Evolutionary conservation across 2,113 vertebrate species (phyloP).

Genomic region (crab-eating macaque (Macaca fascicularis)): DNA sequence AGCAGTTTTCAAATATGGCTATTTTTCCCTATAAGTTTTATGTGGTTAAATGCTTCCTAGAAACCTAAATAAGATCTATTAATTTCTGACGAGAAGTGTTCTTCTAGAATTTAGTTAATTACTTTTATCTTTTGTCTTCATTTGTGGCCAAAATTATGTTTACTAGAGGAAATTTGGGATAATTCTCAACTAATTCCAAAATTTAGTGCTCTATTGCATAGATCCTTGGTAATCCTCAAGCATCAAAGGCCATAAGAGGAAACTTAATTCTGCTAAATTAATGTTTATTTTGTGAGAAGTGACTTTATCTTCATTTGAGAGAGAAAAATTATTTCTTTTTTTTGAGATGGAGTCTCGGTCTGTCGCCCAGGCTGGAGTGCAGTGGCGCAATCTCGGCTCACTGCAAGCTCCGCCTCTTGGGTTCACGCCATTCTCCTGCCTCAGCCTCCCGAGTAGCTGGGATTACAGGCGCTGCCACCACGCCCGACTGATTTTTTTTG

Average conservation of each 20-base stretch:
- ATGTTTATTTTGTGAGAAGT: slow-evolving; percentile 47
- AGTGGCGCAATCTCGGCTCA: no score
- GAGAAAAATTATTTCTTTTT: slow-evolving; percentile 27
- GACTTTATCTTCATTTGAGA: slow-evolving; percentile 38
- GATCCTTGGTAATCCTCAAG: not conserved
- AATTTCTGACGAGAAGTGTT: slow-evolving; percentile 17
- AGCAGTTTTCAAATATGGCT: slow-evolving; percentile 86
- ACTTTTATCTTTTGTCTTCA: slow-evolving; percentile 24
- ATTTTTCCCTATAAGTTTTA: slow-evolving; percentile 70
- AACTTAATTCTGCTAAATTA: slow-evolving; percentile 47
- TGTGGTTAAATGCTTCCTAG: slow-evolving; percentile 29
- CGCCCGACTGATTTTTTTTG: no score
- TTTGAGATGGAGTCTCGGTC: no score
- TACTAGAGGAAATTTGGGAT: slow-evolving; percentile 44
- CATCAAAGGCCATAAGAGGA: not conserved
- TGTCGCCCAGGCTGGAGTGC: no score
- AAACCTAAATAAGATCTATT: not conserved
- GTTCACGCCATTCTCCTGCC: no score
- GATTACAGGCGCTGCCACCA: no score
- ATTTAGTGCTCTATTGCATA: not conserved
- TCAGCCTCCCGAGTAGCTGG: no score
- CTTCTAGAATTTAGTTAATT: slow-evolving; percentile 23
- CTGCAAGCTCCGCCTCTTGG: no score
- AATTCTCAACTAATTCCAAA: slow-evolving; percentile 47
- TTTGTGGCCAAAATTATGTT: slow-evolving; percentile 59